Evolutionary conservation across 1,140 invertebrate species (phyloP).

Genomic region (Telenomus remus): DNA sequence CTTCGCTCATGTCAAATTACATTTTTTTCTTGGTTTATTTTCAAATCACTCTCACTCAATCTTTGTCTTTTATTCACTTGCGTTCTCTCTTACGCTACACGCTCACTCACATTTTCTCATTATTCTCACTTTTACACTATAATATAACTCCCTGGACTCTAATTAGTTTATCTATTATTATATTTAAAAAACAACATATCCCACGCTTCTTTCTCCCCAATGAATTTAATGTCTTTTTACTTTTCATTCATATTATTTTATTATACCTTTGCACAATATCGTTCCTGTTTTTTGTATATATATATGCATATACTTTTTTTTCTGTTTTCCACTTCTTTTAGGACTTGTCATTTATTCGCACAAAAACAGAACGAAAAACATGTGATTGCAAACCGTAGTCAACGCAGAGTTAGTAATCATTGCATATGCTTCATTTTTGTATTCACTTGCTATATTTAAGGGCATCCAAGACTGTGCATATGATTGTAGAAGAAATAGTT

Average conservation of each 20-base stretch:
- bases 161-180: slow-evolving; percentile 47
- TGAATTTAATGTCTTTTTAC: slow-evolving; percentile 60
- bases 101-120: slow-evolving; percentile 24
- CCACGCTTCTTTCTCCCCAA: slow-evolving; percentile 46
- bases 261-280: slow-evolving; percentile 63
- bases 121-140: slow-evolving; percentile 43
- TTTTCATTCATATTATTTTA: slow-evolving; percentile 58
- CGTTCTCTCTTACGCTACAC: not conserved
- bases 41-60: slow-evolving; percentile 13
- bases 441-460: slow-evolving; percentile 30
- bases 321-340: slow-evolving; percentile 11
- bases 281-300: slow-evolving; percentile 2
- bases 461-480: not conserved
- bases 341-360: slow-evolving; percentile 38
- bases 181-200: slow-evolving; percentile 52
- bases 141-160: slow-evolving; percentile 48
- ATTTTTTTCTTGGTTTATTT: slow-evolving; percentile 11
- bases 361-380: slow-evolving; percentile 24
- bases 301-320: too few relatives aligned
- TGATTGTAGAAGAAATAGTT: slow-evolving; percentile 29
- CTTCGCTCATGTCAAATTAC: slow-evolving; percentile 28
- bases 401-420: slow-evolving; percentile 56
- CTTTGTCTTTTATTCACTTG: slow-evolving; percentile 7
- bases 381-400: slow-evolving; percentile 35
- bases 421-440: slow-evolving; percentile 44